Conservation (phyloP, 2,888 invertebrate genomes). For the Leptopilina syphax region DNA sequence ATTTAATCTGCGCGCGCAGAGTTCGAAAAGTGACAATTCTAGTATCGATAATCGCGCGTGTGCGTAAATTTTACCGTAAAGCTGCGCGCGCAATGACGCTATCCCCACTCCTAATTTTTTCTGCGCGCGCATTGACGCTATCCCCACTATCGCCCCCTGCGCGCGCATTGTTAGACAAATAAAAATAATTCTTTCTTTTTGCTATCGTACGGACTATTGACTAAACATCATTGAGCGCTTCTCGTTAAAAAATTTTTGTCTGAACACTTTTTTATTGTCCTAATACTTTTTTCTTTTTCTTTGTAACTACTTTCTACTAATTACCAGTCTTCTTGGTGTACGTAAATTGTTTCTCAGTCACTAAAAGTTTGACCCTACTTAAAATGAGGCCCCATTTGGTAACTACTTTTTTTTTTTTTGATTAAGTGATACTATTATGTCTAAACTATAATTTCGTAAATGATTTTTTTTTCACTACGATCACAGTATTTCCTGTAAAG, state of each 20-base stretch:
- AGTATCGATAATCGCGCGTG: too few relatives aligned
- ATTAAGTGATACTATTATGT: constrained; percentile 2
- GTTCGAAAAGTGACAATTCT: too few relatives aligned
- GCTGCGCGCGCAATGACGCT: too few relatives aligned
- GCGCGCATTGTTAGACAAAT: too few relatives aligned
- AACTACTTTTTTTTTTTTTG: constrained; percentile 56
- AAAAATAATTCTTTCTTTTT: too few relatives aligned
- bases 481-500: constrained; percentile 74
- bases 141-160: too few relatives aligned
- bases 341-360: constrained; percentile 56
- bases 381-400: constrained; percentile 72
- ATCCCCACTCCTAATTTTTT: too few relatives aligned
- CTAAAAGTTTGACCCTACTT: constrained; percentile 57
- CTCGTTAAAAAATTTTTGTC: constrained; percentile 48
- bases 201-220: constrained; percentile 33
- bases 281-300: constrained; percentile 54
- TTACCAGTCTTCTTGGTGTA: constrained; percentile 72
- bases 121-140: too few relatives aligned
- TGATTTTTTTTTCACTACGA: constrained; percentile 65
- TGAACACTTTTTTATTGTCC: constrained; percentile 72
- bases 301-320: constrained; percentile 65
- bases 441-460: constrained; percentile 55
- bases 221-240: constrained; percentile 16
- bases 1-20: too few relatives aligned
- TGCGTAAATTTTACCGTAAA: too few relatives aligned